Base-by-base conservation (phyloP, 2,797 vertebrate genomes). In the Capromys pilorides region DNA sequence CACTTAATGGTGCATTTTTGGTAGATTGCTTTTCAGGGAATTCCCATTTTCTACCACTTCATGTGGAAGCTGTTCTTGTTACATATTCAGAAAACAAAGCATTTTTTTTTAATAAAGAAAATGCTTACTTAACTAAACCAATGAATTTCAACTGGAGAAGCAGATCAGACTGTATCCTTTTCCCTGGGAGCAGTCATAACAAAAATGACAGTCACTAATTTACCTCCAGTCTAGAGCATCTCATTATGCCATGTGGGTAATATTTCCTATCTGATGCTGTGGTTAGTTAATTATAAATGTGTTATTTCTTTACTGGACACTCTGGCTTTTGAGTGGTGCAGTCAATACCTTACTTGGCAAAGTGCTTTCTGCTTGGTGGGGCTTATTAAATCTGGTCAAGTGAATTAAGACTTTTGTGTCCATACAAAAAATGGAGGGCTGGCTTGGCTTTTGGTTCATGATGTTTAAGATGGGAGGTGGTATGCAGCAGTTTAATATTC, bases 11-110 rank as follows among this genome's bases (percentile, higher is more conserved):
- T 91, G 45, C 31, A 24, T 91, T 91, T 95, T 88, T 95, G 94
- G 84, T 91, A 95, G 94, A 71, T 33, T 64, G 8, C 39, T 90
- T 84, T 41, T 94, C 84, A 88, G 86, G 84, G 71, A 88, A 57
- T 45, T 92, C 81, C 19, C 49, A 18, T 92, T 86, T 94, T 73
- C 61, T 88, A 86, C 6, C 0, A 0, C 75, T 69, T 87, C 69
- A 36, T 9, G 13, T 77, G 51, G 83, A 91, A 71, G 49, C 33
- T 13, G 22, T 61, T 79, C 88, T 83, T 83, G 69, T 64, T 79
- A 83, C 13, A 7, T n/a, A 62, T 86, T 95, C 51, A 28, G 64
- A 66, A 89, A 93, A 79, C 79, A 94, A 90, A 96, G 36, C 19
- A 26, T 1, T 61, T 45, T 92, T 89, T 86, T 45, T 67, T 90